Base-by-base conservation (phyloP, 2,113 vertebrate genomes). In the Silurus glanis region DNA sequence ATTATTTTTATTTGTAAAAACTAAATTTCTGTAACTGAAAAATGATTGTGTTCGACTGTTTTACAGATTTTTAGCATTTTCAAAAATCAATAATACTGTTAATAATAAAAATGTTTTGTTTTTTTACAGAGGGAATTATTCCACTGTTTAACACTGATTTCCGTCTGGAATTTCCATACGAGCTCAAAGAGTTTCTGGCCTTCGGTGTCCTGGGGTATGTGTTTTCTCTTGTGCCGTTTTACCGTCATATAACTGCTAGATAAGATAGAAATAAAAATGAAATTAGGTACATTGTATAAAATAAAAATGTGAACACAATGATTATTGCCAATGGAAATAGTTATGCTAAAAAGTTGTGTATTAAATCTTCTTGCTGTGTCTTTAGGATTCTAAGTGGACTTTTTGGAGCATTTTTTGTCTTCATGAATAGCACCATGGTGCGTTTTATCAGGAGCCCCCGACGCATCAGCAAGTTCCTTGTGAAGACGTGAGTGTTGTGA, bases 361-460 rank as follows among this genome's bases (percentile, higher is more conserved):
- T 62, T 14, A n/a, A 62, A n/a, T 55, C 14, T 13, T n/a, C 4
- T 10, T 69, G 28, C 37, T 62, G 16, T 64, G 45, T 64, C 5
- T 87, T 6, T 49, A 89, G 88, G 28, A 59, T 87, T 9, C 66
- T 83, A 6, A 83, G 88, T 83, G 88, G 88, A 4, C 84, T 89
- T 55, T 84, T 67, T 51, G 86, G 88, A 2, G 88, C 86, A 0
- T 83, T 80, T 13, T 87, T 89, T 37, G 88, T 89, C 56, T 87
- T 75, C 56, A 16, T 89, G 9, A 87, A 87, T 9, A 28, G 86
- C 0, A 4, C 75, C n/a, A 89, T 87, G 59, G 78, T 87, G 19
- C 83, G 84, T 66, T 87, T 87, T 62, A 82, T 89, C 49, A 87
- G 87, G 58, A 80, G 71, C n/a, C 83, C 59, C 23, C 79, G 47